A percentile compares a stretch with the other conserved stretches of the same genome.
These are phyloP conservation scores for Cyclophora albipunctata DNA, from an alignment of 2,888 invertebrate genomes.

Conservation along the genomic window DNA sequence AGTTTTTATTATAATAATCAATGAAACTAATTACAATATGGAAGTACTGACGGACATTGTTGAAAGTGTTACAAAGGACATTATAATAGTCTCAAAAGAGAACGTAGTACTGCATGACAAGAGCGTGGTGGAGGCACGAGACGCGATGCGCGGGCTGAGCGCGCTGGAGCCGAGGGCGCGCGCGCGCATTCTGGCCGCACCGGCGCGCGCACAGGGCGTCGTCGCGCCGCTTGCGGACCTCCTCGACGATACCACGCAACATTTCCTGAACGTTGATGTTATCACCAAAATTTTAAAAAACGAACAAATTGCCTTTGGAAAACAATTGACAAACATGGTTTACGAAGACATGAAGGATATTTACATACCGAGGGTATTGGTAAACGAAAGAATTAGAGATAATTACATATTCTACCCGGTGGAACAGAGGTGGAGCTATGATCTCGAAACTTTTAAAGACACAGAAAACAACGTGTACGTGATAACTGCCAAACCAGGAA, in stretches of 20 bases:
- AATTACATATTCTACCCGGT: neutral
- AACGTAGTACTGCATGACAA: neutral
- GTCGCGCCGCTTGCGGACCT: no score
- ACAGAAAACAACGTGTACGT: neutral
- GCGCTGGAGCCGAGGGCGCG: no score
- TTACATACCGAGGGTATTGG: conserved; percentile 1
- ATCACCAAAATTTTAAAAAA: conserved; percentile 6
- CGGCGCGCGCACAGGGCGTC: no score
- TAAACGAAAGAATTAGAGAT: neutral
- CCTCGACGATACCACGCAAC: neutral
- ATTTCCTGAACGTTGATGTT: neutral
- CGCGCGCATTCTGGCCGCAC: no score
- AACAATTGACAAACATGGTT: neutral
- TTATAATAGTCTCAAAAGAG: neutral
- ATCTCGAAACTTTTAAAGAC: neutral
- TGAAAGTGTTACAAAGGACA: neutral
- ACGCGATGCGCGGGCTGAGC: no score
- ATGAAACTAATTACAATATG: no score
- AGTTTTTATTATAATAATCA: no score
- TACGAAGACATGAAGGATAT: conserved; percentile 4
- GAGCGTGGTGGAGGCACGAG: no score
- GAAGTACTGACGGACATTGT: no score
- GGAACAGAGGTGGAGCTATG: neutral
- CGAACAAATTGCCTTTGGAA: neutral
- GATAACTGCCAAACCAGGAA: conserved; percentile 11